phyloP scores from a whole-genome alignment of 2,113 vertebrate species.

The Dipodomys spectabilis region DNA sequence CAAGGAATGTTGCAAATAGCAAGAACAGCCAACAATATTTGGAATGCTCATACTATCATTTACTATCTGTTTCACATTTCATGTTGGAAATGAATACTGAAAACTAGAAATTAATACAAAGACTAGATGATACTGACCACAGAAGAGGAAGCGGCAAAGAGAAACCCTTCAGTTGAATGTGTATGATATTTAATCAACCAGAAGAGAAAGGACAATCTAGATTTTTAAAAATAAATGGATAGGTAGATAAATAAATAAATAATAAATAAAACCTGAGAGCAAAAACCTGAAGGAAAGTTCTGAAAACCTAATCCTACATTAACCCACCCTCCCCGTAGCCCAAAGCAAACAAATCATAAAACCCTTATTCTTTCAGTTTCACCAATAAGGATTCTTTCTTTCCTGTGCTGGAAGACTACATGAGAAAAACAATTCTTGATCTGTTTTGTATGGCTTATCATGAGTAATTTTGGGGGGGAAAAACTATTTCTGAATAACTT shows the following conservation, averaged over 20 bases:
- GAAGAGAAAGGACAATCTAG: background rate
- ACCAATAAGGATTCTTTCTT: background rate
- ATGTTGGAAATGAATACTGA: background rate
- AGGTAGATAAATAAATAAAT: no score
- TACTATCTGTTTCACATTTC: background rate
- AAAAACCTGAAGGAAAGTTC: background rate
- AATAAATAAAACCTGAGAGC: background rate
- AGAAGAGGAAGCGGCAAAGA: background rate
- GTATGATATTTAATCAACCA: background rate
- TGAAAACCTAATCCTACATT: background rate
- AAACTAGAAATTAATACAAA: background rate
- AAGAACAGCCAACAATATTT: background rate
- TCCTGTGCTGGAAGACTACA: background rate
- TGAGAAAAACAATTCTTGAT: background rate
- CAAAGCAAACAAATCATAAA: background rate
- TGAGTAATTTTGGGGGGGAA: background rate
- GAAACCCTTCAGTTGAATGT: background rate
- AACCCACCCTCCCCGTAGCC: no score
- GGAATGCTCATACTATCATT: background rate
- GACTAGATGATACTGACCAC: background rate
- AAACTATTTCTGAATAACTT: background rate
- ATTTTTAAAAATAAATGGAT: background rate
- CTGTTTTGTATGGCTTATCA: slow-evolving; percentile 38
- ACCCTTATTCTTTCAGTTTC: background rate
- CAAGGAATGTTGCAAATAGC: background rate